Base-by-base conservation (phyloP, 2,113 vertebrate species). In the Telmatochromis brichardi region DNA sequence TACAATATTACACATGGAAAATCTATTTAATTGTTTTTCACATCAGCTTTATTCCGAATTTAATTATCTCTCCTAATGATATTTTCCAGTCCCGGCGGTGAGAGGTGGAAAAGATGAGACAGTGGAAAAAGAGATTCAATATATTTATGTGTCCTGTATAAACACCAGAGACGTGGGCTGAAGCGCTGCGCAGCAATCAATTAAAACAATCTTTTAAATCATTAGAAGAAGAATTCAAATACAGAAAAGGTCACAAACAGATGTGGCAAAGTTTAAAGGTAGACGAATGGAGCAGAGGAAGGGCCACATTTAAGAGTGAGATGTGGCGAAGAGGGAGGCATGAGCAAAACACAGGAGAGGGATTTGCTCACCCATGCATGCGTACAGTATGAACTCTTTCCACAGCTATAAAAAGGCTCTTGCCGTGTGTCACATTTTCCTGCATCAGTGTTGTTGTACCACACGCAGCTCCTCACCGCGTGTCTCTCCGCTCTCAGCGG, bases 401-500 rank as follows among this genome's bases (percentile, higher is more conserved):
- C 86, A 45, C 76, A 68, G 85, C 81, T 83, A 82, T 89, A 68
- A 54, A 83, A 82, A 63, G 58, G 45, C 28, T 57, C 26, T 50
- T 17, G 37, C 21, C 10, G 9, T 50, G 26, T 60, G 40, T 86
- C 37, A 76, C 17, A 11, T 80, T 82, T 83, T 45, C 81, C 65
- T 58, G 33, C n/a, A 10, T 23, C 47, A 6, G 45, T 78, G 73
- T 55, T 82, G 7, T 78, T 78, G 3, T 10, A 8, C 17, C 45
- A 57, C 33, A 4, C 2, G 11, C 37, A 28, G 10, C 57, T 6
- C 42, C 63, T 83, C 57, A 55, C 15, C 42, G 31, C 15, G 15
- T 84, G 33, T 31, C 45, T 85, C 21, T 87, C 76, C 73, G 26
- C 42, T 76, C 73, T 51, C 88, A 99, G 98, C 96, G 1, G 98